Evolutionary conservation across 1,140 invertebrate genomes (phyloP), one percentile per base, ranked within the genome.

Genomic region (Oryctes rhinoceros): DNA sequence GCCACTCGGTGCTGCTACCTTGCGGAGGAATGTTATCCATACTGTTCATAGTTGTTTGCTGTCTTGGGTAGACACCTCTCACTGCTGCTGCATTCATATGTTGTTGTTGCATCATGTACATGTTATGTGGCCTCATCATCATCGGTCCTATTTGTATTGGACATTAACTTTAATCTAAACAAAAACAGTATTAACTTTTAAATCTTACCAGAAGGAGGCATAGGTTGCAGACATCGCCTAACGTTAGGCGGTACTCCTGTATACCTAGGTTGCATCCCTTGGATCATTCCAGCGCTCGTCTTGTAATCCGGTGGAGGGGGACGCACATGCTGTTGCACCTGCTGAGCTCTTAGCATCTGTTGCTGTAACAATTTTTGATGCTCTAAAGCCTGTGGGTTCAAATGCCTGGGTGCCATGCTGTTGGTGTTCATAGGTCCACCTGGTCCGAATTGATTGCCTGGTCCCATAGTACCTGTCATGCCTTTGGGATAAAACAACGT

Each of bases 261-360:
- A 81, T 85, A 87, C 62, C 87, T 77, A 0, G 85, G 89, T 83
- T 78, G 88, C 89, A 89, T 90, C 76, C 86, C 86, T 83, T 91
- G 91, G 90, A 91, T 91, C 88, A 92, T 91, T 81, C 89, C 86
- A 90, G 92, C 81, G 88, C 90, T 89, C 3, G 92, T 90, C 88
- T 94, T 94, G 87, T 94, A 94, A 85, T 94, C 93, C 1, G 93
- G 94, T 37, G 93, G 94, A 24, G 94, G 94, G 15, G 93, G 93
- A 71, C 93, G 89, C 4, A 85, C 84, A 81, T 84, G 84, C 76
- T 87, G 84, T 59, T 87, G 85, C 71, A 86, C 84, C 78, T 76
- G 24, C 77, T 81, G 20, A 13, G 67, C 48, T 11, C 39, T 76
- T 15, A 76, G 47, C 37, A 49, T 76, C 18, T 79, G 85, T 74